phyloP scores from a whole-genome alignment of 2,113 vertebrate genomes.

The Puntigrus tetrazona region DNA sequence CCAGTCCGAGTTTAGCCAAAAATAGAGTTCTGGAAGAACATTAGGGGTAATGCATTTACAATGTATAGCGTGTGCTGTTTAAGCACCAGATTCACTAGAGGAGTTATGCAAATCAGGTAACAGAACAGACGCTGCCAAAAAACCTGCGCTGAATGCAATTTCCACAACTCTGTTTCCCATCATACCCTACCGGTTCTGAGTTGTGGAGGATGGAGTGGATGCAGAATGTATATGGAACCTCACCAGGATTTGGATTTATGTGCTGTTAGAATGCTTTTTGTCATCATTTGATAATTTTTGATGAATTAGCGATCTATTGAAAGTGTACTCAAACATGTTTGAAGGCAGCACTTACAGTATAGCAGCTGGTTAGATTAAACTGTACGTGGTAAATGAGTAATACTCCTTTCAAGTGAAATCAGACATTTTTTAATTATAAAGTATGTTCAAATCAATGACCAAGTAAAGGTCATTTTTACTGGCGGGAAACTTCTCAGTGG shows the following conservation, averaged over 20 bases:
- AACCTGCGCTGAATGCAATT: not conserved
- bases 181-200: not conserved
- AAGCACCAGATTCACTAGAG: not conserved
- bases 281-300: not conserved
- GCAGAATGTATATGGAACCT: not conserved
- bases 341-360: not conserved
- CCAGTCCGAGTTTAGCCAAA: not conserved
- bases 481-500: not conserved
- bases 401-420: not conserved
- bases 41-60: not conserved
- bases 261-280: not conserved
- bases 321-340: not conserved
- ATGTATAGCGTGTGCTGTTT: not conserved
- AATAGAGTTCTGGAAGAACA: not conserved
- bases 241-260: conserved; percentile 8
- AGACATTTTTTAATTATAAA: not conserved
- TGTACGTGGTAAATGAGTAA: not conserved
- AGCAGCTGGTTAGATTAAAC: not conserved
- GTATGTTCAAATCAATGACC: not conserved
- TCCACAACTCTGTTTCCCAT: not conserved
- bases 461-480: not conserved
- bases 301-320: not conserved
- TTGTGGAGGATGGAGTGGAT: not conserved
- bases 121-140: not conserved
- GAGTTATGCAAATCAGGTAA: conserved; percentile 17